Evolutionary conservation across 1,140 invertebrate genomes (phyloP), one percentile per base, ranked within the genome.

Genomic region (Lepidotrigona ventralis): DNA sequence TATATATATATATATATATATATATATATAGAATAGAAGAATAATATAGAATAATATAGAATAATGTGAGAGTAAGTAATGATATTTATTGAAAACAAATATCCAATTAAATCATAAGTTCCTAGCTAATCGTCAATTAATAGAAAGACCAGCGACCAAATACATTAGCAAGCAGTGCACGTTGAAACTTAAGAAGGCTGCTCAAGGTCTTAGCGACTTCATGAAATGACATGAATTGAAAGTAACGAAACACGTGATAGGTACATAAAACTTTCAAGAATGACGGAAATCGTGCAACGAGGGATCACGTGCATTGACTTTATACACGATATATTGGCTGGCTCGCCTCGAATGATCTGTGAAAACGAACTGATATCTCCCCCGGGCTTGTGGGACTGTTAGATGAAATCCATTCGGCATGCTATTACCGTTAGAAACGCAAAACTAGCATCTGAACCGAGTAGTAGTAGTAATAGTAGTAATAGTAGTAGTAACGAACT

Each of bases 251-350:
- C 56, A 53, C 56, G 46, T 46, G 68, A 80, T 72, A 33, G 9
- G 26, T 68, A 33, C 17, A 39, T 78, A 63, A 72, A 33, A 72
- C 33, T 51, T 72, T 29, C 46, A 54, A 66, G 71, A 81, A 81
- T 46, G 21, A 72, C 60, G 60, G 71, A 66, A 81, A 75, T 33
- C 58, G 51, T n/a, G 19, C 23, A 21, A 29, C 56, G 23, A 39
- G 19, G 19, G 46, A 81, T 68, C 68, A 68, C 79, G 77, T 68
- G 76, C 51, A 23, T 74, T 15, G 79, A 81, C 29, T 69, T 3
- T 17, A 54, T 56, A 53, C 51, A n/a, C n/a, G 56, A 74, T n/a
- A n/a, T n/a, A n/a, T n/a, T n/a, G 53, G 46, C 26, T 46, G 46
- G 15, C 17, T 9, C 8, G 33, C 33, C 33, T 23, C 39, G 71